Evolutionary conservation across 2,113 vertebrate genomes (phyloP), one percentile per base, ranked within the genome.

Genomic region (Manacus vitellinus): DNA sequence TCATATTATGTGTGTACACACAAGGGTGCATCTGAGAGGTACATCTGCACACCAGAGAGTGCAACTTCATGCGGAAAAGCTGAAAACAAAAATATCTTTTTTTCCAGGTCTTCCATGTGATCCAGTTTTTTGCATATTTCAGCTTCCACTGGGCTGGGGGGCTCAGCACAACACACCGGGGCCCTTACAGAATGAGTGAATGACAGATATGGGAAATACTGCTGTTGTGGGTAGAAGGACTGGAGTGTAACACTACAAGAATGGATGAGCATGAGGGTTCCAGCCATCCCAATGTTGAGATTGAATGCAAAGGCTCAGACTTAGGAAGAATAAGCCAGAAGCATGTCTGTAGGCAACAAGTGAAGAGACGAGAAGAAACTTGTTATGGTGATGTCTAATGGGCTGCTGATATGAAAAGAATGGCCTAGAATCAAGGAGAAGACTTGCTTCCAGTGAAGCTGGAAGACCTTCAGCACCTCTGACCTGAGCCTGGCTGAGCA

Each of bases 191-290:
- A 62, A 62, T 15, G 18, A 55, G 12, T 28, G 23, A 7, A 6
- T 80, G 33, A 55, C 13, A n/a, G 43, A 35, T 86, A 47, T 44
- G 27, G 52, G 49, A 92, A 46, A 80, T 39, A 5, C 20, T 70
- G 44, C 14, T 74, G 17, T 17, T 47, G 21, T 58, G 62, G 28
- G 6, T 56, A 18, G 35, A 37, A 79, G 67, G 30, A 31, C 21
- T 46, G 59, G 31, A 66, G 71, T 0, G 5, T 2, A 28, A 28
- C 22, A 6, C 37, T 58, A 14, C 15, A n/a, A 7, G 20, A 12
- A 21, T 17, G 33, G 15, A 28, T 0, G 6, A n/a, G 2, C 3
- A 0, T 67, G 52, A 56, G 21, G 10, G 1, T 8, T 88, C 20
- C n/a, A 71, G 59, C 46, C 24, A 17, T 39, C 12, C 1, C 1